Evolutionary conservation across 2,888 invertebrate species (phyloP), one percentile per base, ranked within the genome.

Genomic region (Drosophila lutescens): DNA sequence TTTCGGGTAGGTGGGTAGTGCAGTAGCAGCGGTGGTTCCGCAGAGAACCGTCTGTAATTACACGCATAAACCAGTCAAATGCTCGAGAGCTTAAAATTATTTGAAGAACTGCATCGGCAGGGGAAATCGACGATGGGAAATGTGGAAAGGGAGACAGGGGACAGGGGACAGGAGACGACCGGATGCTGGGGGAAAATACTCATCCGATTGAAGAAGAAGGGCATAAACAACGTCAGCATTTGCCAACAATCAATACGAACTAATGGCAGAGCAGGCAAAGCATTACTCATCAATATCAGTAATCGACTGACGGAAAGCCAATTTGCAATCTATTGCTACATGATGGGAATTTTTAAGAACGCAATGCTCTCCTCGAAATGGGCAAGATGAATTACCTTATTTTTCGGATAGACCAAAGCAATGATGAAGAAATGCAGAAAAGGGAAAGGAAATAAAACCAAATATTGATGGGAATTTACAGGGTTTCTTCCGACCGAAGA

Each of bases 11-110:
- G 5, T 7, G 13, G 26, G 36, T 44, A 30, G 30, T 59, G 41
- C 59, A 23, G 23, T 3, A 17, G 23, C 62, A 12, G 8, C 34
- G 26, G 30, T 7, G 38, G 10, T 32, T 40, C 12, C 41, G 20
- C 38, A 30, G 40, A 55, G 53, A 51, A 66, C 66, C 62, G 66
- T 74, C 70, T 78, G 72, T 85, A 82, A 82, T 82, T 85, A 82
- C 76, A 84, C 66, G 76, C 76, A 82, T 81, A 79, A 79, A 84
- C 77, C 69, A 82, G 69, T 56, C 58, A 65, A 81, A 76, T 71
- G 68, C 79, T 78, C 68, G 58, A 65, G 71, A 73, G 74, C 71
- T 70, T 60, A 66, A 81, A 84, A 77, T 76, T 76, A 79, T 82
- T 84, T 77, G 76, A 79, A 70, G 75, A 77, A 63, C 38, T 47